Evolutionary conservation across 2,113 vertebrate species (phyloP).

Genomic region (Ascaphus truei): DNA sequence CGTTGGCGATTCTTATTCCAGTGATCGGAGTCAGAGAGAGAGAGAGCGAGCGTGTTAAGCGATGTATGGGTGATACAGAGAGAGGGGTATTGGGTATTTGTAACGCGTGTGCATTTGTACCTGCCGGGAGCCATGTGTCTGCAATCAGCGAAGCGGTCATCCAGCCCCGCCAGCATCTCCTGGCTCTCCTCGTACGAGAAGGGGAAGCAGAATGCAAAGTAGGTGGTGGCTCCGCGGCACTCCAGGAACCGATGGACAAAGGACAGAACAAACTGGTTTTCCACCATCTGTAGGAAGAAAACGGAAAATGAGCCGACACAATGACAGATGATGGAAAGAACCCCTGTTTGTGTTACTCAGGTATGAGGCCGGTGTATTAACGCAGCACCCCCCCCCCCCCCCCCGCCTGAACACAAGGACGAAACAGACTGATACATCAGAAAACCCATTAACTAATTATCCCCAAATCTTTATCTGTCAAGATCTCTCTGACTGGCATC

Average conservation of each 20-base stretch:
- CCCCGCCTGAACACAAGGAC: neutral
- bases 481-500: no score
- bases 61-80: no score
- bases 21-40: no score
- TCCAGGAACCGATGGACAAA: slow-evolving; percentile 89
- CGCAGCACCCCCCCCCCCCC: neutral
- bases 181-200: slow-evolving; percentile 93
- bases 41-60: no score
- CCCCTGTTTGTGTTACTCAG: no score
- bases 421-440: no score
- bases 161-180: slow-evolving; percentile 84
- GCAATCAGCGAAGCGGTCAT: slow-evolving; percentile 70
- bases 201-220: slow-evolving; percentile 95
- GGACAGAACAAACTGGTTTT: slow-evolving; percentile 88
- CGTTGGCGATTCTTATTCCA: no score
- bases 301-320: neutral
- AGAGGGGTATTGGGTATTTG: no score
- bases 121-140: slow-evolving; percentile 69
- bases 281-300: slow-evolving; percentile 69
- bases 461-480: no score
- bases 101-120: slow-evolving; percentile 50
- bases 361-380: neutral
- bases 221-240: slow-evolving; percentile 80
- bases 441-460: no score
- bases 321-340: no score